Evolutionary conservation across 1,140 invertebrate species (phyloP), one percentile per base, ranked within the genome.

Genomic region (Sinella curviseta): DNA sequence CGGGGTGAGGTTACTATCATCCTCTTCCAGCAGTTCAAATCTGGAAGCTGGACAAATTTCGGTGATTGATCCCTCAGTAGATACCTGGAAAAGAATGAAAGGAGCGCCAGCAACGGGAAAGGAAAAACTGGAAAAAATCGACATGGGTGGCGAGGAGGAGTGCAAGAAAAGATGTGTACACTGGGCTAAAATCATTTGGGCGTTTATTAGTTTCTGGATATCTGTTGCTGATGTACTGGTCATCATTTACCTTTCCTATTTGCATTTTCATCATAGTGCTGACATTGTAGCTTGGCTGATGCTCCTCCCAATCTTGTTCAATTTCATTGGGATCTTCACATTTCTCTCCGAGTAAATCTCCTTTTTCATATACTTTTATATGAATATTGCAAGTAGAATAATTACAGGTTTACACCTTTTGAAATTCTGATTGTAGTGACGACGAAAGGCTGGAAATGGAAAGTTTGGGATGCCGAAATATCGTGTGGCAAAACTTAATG

Each of bases 291-390:
- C 79, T 0, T 80, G 79, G 79, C 76, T 80, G 17, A 80, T 80
- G 79, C 67, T 80, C 0, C 76, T 80, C 1, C 79, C 79, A 0
- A 80, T 80, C 55, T 54, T 80, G 28, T 48, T 80, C 31, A 80
- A 80, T 77, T 80, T 80, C 33, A 80, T 80, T 54, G 79, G 79
- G 24, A 80, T 80, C 1, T 80, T 77, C 48, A 77, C 79, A n/a
- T 80, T 80, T 65, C 54, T 80, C 4, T 70, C 57, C 33, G 73
- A 77, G 79, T 80, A 77, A 74, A 65, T 55, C 20, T n/a, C n/a
- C n/a, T n/a, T n/a, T n/a, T n/a, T n/a, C n/a, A n/a, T n/a, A n/a
- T n/a, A n/a, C n/a, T n/a, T n/a, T 28, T 78, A 16, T 28, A 77
- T 16, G 39, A 28, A 30, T 57, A 65, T 8, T 33, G n/a, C 17